These are phyloP conservation scores for Acanthurus tractus DNA, from an alignment of 2,797 vertebrate genomes.

Conservation along the genomic window DNA sequence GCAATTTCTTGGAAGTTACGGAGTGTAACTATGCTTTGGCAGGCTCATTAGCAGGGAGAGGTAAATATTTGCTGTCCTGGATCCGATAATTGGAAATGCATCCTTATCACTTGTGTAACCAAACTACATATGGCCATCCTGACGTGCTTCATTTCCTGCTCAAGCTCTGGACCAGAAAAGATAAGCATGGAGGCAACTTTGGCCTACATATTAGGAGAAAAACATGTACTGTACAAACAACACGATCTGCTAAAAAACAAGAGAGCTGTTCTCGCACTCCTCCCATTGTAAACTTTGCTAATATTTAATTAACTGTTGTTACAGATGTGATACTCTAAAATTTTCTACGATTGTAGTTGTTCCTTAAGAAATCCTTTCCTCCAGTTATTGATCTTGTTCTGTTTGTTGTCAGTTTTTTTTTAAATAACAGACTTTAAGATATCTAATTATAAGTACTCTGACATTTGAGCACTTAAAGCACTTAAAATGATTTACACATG, in stretches of 20 bases:
- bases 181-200: conserved; percentile 44
- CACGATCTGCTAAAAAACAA: background rate
- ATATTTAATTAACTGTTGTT: background rate
- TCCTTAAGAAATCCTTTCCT: conserved; percentile 1
- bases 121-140: conserved; percentile 39
- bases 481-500: conserved; percentile 55
- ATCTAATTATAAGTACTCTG: conserved; percentile 34
- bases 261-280: conserved; percentile 5
- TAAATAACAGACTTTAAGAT: conserved; percentile 27
- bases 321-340: background rate
- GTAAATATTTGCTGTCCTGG: conserved; percentile 73
- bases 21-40: conserved; percentile 50
- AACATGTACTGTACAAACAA: conserved; percentile 1
- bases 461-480: conserved; percentile 31
- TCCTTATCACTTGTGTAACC: conserved; percentile 68
- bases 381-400: conserved; percentile 40
- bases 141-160: conserved; percentile 49
- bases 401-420: conserved; percentile 34
- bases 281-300: background rate
- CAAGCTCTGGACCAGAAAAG: conserved; percentile 26
- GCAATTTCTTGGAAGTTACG: conserved; percentile 46
- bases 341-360: too few species aligned
- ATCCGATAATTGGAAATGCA: conserved; percentile 53
- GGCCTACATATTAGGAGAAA: conserved; percentile 8
- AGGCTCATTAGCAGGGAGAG: conserved; percentile 52